These are phyloP conservation scores for Pelecanus crispus DNA, from an alignment of 2,113 vertebrate species.

Conservation along the genomic window DNA sequence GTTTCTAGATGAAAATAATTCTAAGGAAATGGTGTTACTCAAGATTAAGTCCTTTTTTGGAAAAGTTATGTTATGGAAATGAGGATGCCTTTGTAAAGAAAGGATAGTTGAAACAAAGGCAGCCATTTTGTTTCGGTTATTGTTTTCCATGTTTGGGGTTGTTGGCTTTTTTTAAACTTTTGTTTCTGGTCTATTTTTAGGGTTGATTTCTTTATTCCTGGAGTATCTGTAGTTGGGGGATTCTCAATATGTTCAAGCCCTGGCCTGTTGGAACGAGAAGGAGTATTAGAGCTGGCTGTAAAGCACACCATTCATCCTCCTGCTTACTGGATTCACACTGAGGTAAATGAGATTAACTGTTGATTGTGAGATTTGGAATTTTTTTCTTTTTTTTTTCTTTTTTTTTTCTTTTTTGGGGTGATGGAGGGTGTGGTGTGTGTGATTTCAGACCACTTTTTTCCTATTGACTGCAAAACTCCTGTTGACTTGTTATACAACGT, in stretches of 20 bases:
- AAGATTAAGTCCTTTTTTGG: background rate
- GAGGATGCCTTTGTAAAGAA: background rate
- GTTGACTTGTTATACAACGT: background rate
- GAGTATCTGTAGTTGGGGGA: constrained; percentile 86
- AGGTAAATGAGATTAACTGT: constrained; percentile 65
- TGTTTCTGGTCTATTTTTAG: constrained; percentile 65
- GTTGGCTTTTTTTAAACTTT: background rate
- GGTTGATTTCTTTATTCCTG: constrained; percentile 94
- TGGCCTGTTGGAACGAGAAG: constrained; percentile 79
- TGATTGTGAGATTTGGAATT: background rate
- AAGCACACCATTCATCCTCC: constrained; percentile 86
- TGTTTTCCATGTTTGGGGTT: background rate
- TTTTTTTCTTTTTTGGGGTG: background rate
- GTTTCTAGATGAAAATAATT: background rate
- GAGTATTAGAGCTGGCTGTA: constrained; percentile 88
- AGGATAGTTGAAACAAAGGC: background rate
- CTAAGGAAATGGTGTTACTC: background rate
- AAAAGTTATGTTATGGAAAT: background rate
- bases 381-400: background rate
- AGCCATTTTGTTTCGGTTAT: background rate
- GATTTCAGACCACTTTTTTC: background rate
- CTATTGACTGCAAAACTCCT: background rate
- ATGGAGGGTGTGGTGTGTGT: background rate
- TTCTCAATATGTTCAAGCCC: constrained; percentile 97
- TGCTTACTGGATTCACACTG: constrained; percentile 89